Evolutionary conservation across 1,140 invertebrate genomes (phyloP), one percentile per base, ranked within the genome.

Genomic region (Parapsyche elsis): DNA sequence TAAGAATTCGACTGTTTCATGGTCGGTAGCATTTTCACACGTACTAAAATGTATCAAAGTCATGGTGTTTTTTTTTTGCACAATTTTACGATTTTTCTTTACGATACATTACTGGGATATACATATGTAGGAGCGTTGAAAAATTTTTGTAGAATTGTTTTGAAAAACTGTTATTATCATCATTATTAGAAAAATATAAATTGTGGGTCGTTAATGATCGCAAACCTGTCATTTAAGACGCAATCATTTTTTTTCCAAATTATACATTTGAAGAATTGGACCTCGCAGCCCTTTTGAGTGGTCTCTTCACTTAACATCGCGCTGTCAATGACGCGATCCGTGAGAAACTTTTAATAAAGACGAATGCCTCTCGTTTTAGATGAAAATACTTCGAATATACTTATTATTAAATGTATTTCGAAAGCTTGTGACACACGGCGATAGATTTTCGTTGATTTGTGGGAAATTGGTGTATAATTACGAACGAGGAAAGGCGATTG

Each of bases 171-270:
- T 77, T 46, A 77, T 77, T 24, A 77, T 77, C 57, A 64, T 67
- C 57, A 64, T 67, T 64, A 77, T 59, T 59, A 45, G 53, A 46
- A 45, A 64, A 77, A 64, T 57, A 77, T 77, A 77, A 77, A 77
- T 77, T 77, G 75, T 46, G 38, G 75, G 75, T 77, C 75, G 75
- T 77, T 77, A 77, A 77, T 77, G 75, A 53, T 77, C 57, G 75
- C 75, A 77, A 77, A 64, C 75, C 75, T 77, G 57, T 77, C 75
- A 77, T 77, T 77, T 77, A 64, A 26, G 75, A 77, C 21, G 57
- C 49, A 59, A 77, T 77, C 19, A 57, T 77, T 77, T 77, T 76
- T 76, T 75, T n/a, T 30, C 57, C 30, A 77, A 77, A 77, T 77
- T 77, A 77, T 64, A 77, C 75, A 77, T 77, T 77, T 67, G 57